Percentiles rank a stretch among this genome's conserved stretches.
Conservation (phyloP, 2,113 vertebrate species). For the Puma concolor region DNA sequence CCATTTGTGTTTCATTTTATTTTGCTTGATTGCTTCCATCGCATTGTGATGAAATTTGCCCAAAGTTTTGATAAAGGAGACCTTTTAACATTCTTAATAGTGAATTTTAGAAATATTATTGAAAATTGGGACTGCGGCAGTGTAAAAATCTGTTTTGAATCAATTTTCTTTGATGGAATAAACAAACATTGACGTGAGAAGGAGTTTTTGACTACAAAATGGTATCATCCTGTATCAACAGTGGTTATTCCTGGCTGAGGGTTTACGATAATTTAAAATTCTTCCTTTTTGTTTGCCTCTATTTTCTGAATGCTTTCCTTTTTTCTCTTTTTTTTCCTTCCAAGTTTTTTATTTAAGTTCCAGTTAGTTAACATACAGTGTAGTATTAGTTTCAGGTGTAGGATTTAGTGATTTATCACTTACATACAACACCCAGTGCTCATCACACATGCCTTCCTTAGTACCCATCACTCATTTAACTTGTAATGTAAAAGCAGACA, state of each 20-base stretch:
- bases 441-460: neutral
- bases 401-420: neutral
- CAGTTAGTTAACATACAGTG: neutral
- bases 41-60: neutral
- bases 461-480: neutral
- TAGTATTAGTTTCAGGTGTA: neutral
- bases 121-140: neutral
- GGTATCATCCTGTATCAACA: neutral
- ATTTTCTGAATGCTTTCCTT: neutral
- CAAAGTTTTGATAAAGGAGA: constrained; percentile 3
- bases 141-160: neutral
- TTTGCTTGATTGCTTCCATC: constrained; percentile 46
- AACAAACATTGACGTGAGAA: neutral
- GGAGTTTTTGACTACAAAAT: neutral
- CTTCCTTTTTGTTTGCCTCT: neutral
- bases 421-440: neutral
- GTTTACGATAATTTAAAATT: neutral
- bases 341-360: neutral
- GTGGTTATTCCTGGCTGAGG: neutral
- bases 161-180: neutral
- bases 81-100: neutral
- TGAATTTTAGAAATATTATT: neutral
- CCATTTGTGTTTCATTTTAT: constrained; percentile 47
- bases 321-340: neutral
- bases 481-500: neutral